Evolutionary conservation across 1,140 invertebrate genomes (phyloP), one percentile per base, ranked within the genome.

Genomic region (Spodoptera litura): DNA sequence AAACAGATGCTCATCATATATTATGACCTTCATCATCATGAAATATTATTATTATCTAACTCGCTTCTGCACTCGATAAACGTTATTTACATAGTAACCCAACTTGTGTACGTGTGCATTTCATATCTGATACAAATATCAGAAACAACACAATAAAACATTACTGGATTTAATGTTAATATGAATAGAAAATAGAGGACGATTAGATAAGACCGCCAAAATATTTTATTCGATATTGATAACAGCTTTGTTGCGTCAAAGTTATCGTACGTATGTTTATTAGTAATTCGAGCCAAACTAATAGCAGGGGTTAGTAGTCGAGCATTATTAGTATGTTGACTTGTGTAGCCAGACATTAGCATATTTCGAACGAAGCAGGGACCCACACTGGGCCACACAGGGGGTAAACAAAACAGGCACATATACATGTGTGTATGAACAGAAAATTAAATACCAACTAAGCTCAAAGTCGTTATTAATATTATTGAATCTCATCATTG

Each of bases 211-310:
- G 35, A 4, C n/a, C 38, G 10, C 35, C 35, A 64, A 64, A 64
- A 64, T 64, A 64, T 49, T 64, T 44, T 64, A 64, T 64, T 49
- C 38, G 27, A 31, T 59, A 20, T 20, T 53, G 64, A 68, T 68
- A 68, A 68, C 20, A 20, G 49, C 49, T 51, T 68, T 53, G 49
- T 68, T 68, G 64, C 52, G 64, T 68, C 64, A 68, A 66, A 49
- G 11, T 68, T 68, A 68, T 68, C 64, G 31, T 44, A 44, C 64
- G 31, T 44, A 44, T 44, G 38, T 44, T 44, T 44, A 44, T 68
- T 35, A 68, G 11, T 52, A 53, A 68, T 49, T 12, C 12, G 8
- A 68, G 15, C 12, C 15, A 64, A 49, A 12, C 49, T 52, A 44
- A 51, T 27, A 53, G 13, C 27, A 25, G 53, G 49, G 20, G 44